Conservation (phyloP, 2,113 vertebrate species). For the Sturnus vulgaris region DNA sequence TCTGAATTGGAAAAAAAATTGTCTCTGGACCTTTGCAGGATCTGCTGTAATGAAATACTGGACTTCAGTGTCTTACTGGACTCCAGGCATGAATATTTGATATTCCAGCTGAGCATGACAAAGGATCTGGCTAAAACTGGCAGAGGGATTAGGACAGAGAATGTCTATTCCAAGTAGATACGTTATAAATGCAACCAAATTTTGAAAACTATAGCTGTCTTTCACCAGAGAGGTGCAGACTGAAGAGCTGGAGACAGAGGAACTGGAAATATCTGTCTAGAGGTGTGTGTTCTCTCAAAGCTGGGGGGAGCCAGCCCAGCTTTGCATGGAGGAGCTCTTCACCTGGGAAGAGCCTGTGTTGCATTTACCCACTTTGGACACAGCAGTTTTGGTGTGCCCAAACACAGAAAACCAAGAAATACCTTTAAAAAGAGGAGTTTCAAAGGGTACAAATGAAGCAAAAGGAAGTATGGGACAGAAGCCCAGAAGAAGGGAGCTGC, state of each 20-base stretch:
- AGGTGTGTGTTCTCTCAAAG: neutral
- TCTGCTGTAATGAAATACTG: neutral
- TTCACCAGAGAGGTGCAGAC: neutral
- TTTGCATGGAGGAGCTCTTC: neutral
- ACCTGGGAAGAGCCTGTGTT: neutral
- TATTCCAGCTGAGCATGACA: neutral
- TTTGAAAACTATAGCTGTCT: neutral
- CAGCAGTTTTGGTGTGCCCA: neutral
- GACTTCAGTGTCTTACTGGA: neutral
- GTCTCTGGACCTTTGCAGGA: neutral
- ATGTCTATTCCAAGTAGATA: neutral
- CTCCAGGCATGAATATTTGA: neutral
- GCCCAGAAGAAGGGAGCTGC: neutral
- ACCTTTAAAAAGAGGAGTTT: neutral
- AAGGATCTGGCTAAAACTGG: neutral
- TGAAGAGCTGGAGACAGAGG: neutral
- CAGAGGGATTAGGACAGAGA: neutral
- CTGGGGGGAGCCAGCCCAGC: neutral
- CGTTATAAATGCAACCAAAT: neutral
- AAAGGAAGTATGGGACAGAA: neutral
- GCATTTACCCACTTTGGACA: fast-evolving
- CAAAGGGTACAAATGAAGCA: neutral
- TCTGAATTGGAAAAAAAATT: neutral
- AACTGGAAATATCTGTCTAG: neutral
- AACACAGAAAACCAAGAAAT: neutral